Evolutionary conservation across 2,797 vertebrate genomes (phyloP).

Genomic region (Phataginus tetradactyla): DNA sequence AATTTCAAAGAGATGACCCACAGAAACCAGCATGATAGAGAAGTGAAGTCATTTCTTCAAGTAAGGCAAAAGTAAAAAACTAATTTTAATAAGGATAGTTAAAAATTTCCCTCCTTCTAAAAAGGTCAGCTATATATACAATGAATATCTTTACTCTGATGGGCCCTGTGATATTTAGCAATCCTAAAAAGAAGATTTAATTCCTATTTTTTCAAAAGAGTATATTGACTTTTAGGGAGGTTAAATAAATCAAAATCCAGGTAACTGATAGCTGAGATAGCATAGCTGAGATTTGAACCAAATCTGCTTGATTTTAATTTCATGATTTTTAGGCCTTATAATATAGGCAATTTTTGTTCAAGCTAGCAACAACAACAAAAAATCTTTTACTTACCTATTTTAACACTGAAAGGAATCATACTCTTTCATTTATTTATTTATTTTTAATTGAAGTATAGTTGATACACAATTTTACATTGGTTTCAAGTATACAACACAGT

Average conservation of each 20-base stretch:
- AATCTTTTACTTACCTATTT: not conserved
- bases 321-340: not conserved
- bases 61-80: not conserved
- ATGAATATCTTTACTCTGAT: not conserved
- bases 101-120: rapidly evolving
- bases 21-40: not conserved
- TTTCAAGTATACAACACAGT: too few species aligned
- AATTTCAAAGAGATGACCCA: not conserved
- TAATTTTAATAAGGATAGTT: not conserved
- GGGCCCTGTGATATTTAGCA: not conserved
- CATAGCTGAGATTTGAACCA: not conserved
- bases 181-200: not conserved
- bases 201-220: not conserved
- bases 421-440: not conserved
- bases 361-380: not conserved
- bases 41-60: not conserved
- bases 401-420: constrained; percentile 11
- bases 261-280: not conserved
- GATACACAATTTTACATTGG: too few species aligned
- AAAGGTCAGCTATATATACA: not conserved
- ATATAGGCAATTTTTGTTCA: not conserved
- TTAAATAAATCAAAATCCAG: not conserved
- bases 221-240: not conserved
- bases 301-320: not conserved
- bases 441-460: too few species aligned